Evolutionary conservation across 2,797 vertebrate species (phyloP).

Genomic region (Sebastolobus altivelis): DNA sequence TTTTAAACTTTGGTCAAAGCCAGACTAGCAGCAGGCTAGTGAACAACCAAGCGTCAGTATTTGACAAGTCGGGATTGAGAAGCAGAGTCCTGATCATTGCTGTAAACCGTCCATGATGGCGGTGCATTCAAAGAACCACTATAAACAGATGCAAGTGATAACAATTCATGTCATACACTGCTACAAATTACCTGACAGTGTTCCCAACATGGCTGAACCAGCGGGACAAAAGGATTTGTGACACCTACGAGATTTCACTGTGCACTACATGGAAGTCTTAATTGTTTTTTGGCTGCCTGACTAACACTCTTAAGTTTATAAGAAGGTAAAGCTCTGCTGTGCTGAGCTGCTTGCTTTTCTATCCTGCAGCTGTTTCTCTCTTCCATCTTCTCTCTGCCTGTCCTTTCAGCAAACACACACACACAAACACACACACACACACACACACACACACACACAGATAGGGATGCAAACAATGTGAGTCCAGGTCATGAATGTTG

Average conservation of each 20-base stretch:
- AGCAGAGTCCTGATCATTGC: not conserved
- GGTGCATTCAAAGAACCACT: not conserved
- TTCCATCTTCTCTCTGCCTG: slow-evolving; percentile 30
- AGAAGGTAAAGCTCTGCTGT: slow-evolving; percentile 30
- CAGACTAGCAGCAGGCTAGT: not conserved
- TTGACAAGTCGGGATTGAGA: not conserved
- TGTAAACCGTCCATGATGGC: not conserved
- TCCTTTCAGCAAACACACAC: not conserved
- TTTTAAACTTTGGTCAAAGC: no score
- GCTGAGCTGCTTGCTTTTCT: slow-evolving; percentile 12
- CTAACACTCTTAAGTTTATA: slow-evolving; percentile 20
- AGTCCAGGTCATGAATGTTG: slow-evolving; percentile 77
- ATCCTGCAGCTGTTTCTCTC: slow-evolving; percentile 31
- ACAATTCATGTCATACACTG: not conserved
- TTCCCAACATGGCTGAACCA: slow-evolving; percentile 9
- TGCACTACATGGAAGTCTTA: not conserved
- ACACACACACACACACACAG: slow-evolving; percentile 9
- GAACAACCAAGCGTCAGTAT: not conserved
- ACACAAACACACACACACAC: not conserved
- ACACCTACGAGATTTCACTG: slow-evolving; percentile 20
- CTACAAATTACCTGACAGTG: slow-evolving; percentile 6
- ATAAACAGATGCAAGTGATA: slow-evolving; percentile 3
- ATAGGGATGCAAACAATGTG: slow-evolving; percentile 36
- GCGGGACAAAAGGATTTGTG: slow-evolving; percentile 20
- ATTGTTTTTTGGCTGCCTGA: slow-evolving; percentile 40